Base-by-base conservation (phyloP, 2,797 vertebrate species). In the Sebastes alutus region DNA sequence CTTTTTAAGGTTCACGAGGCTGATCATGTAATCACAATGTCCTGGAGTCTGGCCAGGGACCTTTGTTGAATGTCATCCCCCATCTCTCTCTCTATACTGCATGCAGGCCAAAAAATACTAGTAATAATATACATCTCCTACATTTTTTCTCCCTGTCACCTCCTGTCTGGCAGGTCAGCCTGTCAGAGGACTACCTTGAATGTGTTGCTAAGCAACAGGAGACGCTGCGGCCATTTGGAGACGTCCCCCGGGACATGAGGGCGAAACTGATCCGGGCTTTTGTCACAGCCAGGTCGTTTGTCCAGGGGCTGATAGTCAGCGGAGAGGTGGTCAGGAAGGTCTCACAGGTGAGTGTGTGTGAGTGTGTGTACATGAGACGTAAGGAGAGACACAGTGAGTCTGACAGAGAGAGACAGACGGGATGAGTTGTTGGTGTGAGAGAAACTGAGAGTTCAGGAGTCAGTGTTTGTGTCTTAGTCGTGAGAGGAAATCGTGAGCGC, bases 161-260 rank as follows among this genome's bases (percentile, higher is more conserved):
- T 81, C 2, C 73, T 62, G 60, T 74, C 58, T 91, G 91, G 1
- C 96, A 97, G 93, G 95, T 96, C 84, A 94, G 77, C 77, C 93
- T 97, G 72, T 95, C 97, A 0, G 97, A 98, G 0, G 97, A 98
- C 85, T 98, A 97, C 93, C 92, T 98, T 81, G 97, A 98, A 91
- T 99, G 98, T 87, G 96, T 97, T 90, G 95, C 96, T 77, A 98
- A 98, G 92, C 97, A 97, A 20, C 96, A 97, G 0, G 97, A 98
- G 93, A 95, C 96, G 2, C 95, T 97, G 82, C 95, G 91, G 30
- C 97, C 97, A 18, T 98, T 98, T 0, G 97, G 97, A 65, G 97
- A 98, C 2, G 87, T 96, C 76, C 97, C 97, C 0, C 85, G 97
- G 13, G 97, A 98, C 86, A 94, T 97, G 93, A 97, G 97, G 92